phyloP scores from a whole-genome alignment of 2,797 vertebrate species.

The Hemitrygon akajei region DNA sequence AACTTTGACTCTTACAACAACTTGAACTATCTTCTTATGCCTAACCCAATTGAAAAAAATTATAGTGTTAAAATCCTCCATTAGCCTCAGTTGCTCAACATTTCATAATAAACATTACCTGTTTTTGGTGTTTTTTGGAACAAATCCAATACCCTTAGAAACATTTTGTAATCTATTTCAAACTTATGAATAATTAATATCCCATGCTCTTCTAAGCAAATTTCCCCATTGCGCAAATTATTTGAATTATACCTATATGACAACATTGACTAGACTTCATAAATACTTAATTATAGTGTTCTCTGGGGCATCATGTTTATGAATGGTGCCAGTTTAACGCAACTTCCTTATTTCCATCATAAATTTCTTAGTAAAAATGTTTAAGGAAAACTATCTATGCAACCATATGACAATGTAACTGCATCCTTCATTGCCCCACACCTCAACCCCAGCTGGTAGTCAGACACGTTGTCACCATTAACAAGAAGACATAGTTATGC shows the following conservation, averaged over 20 bases:
- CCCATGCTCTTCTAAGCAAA: not conserved
- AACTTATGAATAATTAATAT: not conserved
- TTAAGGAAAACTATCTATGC: not conserved
- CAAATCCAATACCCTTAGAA: not conserved
- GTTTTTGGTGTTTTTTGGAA: not conserved
- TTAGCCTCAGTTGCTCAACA: not conserved
- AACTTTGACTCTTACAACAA: not conserved
- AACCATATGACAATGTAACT: not conserved
- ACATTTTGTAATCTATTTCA: not conserved
- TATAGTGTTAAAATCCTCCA: too few species aligned
- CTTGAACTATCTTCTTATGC: too few species aligned
- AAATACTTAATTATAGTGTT: not conserved
- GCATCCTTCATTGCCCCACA: not conserved
- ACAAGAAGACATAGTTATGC: not conserved
- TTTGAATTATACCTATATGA: not conserved
- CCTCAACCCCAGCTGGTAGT: not conserved
- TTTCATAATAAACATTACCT: not conserved
- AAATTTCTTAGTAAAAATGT: not conserved
- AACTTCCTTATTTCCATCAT: not conserved
- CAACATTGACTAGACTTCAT: constrained; percentile 5
- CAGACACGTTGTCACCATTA: not conserved
- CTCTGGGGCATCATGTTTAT: not conserved
- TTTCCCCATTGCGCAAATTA: not conserved
- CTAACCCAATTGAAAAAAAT: too few species aligned
- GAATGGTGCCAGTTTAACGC: not conserved